These are phyloP conservation scores for Neosilurus hyrtlii DNA, from an alignment of 2,797 vertebrate genomes.

Conservation along the genomic window DNA sequence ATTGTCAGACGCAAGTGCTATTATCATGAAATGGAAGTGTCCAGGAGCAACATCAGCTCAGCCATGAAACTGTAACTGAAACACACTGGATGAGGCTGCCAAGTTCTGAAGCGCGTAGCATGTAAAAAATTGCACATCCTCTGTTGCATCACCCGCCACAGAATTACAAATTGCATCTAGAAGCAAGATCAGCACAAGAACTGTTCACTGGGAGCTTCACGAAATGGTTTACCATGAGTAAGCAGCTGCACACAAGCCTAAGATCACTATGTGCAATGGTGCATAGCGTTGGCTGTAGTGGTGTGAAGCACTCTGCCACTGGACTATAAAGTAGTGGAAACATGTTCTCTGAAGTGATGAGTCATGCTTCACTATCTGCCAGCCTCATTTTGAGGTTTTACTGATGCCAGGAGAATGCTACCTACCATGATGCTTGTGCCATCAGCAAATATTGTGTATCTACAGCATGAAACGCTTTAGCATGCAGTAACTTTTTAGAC, in stretches of 20 bases:
- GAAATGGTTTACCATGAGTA: neutral
- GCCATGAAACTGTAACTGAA: neutral
- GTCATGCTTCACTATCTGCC: neutral
- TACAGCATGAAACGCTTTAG: neutral
- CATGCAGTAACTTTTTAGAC: neutral
- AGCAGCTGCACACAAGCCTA: conserved; percentile 5
- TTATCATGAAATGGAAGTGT: neutral
- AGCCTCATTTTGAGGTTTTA: neutral
- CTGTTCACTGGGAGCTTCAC: neutral
- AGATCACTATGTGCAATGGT: conserved; percentile 13
- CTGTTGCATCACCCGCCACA: neutral
- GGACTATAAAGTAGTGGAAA: conserved; percentile 9
- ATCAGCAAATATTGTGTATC: neutral
- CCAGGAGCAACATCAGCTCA: neutral
- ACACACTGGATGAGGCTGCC: neutral
- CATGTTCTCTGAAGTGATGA: conserved; percentile 10
- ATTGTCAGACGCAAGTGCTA: neutral
- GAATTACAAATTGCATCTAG: neutral
- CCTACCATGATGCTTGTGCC: neutral
- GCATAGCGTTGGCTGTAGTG: neutral
- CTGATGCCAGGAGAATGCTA: neutral
- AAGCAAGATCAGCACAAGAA: conserved; percentile 9
- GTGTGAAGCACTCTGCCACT: neutral
- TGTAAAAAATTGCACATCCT: neutral
- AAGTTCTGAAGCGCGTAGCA: neutral